Evolutionary conservation across 2,113 vertebrate species (phyloP).

Genomic region (Agelaius tricolor): DNA sequence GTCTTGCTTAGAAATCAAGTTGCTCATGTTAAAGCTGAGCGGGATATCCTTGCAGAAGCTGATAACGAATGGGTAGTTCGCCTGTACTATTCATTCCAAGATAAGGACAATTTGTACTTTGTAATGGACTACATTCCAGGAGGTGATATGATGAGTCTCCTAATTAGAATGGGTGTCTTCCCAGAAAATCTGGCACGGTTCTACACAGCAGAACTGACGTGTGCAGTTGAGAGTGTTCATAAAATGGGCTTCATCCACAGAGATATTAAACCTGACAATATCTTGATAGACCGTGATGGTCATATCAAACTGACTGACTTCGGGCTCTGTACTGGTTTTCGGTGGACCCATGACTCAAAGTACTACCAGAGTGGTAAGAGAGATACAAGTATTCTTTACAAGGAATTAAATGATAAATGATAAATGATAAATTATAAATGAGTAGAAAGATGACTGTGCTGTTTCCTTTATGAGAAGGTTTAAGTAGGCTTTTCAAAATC

Average conservation of each 20-base stretch:
- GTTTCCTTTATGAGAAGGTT: background rate
- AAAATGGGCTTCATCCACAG: conserved; percentile 99
- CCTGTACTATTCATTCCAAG: conserved; percentile 98
- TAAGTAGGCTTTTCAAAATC: background rate
- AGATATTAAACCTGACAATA: conserved; percentile 99
- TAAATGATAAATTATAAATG: background rate
- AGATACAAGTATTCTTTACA: background rate
- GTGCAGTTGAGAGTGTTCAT: conserved; percentile 97
- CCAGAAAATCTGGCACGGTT: conserved; percentile 94
- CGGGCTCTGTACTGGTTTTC: conserved; percentile 96
- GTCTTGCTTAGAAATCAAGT: conserved; percentile 97
- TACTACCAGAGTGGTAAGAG: conserved; percentile 98
- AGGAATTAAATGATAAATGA: background rate
- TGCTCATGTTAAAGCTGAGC: conserved; percentile 96
- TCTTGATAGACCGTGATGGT: conserved; percentile 95
- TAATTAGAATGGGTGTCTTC: conserved; percentile 96
- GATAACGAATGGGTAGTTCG: conserved; percentile 99
- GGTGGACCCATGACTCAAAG: conserved; percentile 99
- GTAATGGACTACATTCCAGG: conserved; percentile 99
- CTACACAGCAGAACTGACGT: conserved; percentile 96
- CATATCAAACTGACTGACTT: conserved; percentile 99
- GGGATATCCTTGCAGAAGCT: conserved; percentile 97
- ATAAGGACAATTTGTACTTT: conserved; percentile 97
- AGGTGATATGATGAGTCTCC: conserved; percentile 99
- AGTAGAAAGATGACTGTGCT: background rate